Evolutionary conservation across 2,888 invertebrate genomes (phyloP), one percentile per base, ranked within the genome.

Genomic region (Clostera curtula): DNA sequence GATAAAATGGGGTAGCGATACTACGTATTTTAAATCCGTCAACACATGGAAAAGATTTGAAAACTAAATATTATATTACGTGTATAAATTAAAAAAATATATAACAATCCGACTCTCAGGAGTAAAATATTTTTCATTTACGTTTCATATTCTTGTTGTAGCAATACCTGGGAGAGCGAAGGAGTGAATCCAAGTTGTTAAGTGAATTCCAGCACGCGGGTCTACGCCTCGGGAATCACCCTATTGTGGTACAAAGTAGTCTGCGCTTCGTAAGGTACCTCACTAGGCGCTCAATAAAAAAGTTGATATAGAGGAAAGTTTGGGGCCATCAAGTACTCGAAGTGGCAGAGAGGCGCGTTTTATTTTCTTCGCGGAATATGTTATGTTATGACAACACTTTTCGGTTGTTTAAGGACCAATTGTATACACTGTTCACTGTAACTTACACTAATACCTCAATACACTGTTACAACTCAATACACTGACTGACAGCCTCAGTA

Each of bases 231-330:
- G 65, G 62, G 68, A 65, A 61, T 53, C 59, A 49, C 56, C 59
- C 20, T 56, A 64, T 68, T 64, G 60, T 60, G 34, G 50, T 50
- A 49, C 55, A 59, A 60, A 63, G 54, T 59, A 61, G 49, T 49
- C 43, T 33, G 36, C 42, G 39, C 33, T 40, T 47, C 40, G 26
- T 30, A 24, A 40, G 36, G 46, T 45, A 47, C 36, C 55, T 43
- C 48, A 56, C 46, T 46, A 49, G 44, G 5, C 15, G 10, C 40
- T 40, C 50, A 55, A 56, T 49, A 54, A 56, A 54, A 53, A 52
- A 50, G 47, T 52, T 48, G 37, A 44, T 46, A 48, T 54, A 53
- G 49, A 51, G 36, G 44, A 53, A 56, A 53, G 40, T 56, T 57
- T 42, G 27, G 19, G 31, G 31, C 35, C 34, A 42, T 44, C n/a